phyloP scores from a whole-genome alignment of 2,113 vertebrate species.

The Etia nguti region DNA sequence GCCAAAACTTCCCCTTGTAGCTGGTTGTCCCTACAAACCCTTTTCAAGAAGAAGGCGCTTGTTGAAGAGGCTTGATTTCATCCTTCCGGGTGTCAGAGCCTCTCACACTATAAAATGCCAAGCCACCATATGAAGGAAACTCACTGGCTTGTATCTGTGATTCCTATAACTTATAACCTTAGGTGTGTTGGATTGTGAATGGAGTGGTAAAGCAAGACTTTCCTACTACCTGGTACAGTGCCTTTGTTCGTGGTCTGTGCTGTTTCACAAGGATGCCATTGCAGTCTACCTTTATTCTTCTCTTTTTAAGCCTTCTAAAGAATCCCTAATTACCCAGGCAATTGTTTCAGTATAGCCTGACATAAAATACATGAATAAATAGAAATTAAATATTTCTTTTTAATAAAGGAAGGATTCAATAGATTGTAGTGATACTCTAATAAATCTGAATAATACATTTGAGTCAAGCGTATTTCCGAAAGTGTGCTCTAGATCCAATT shows the following conservation, averaged over 20 bases:
- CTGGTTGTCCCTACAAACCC: not conserved
- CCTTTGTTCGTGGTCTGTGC: not conserved
- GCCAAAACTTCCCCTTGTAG: not conserved
- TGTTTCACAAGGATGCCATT: not conserved
- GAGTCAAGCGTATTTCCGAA: slow-evolving; percentile 26
- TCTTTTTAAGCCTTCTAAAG: not conserved
- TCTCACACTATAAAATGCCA: not conserved
- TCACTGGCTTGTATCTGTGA: not conserved
- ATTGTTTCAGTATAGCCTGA: not conserved
- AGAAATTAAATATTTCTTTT: not conserved
- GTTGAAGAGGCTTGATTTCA: not conserved
- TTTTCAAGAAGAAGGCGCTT: not conserved
- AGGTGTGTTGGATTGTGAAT: not conserved
- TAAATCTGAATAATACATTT: slow-evolving; percentile 15
- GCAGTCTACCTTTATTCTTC: not conserved
- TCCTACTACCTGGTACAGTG: not conserved
- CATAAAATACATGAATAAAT: not conserved
- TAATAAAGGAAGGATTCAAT: not conserved
- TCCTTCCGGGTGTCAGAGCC: not conserved
- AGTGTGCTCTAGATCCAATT: slow-evolving; percentile 48
- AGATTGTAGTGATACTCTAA: not conserved
- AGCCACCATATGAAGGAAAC: not conserved
- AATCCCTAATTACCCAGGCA: not conserved
- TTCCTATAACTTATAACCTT: not conserved
- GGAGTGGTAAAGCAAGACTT: not conserved